These are phyloP conservation scores for Sebastes hopkinsi DNA, from an alignment of 2,797 vertebrate genomes.

Conservation along the genomic window DNA sequence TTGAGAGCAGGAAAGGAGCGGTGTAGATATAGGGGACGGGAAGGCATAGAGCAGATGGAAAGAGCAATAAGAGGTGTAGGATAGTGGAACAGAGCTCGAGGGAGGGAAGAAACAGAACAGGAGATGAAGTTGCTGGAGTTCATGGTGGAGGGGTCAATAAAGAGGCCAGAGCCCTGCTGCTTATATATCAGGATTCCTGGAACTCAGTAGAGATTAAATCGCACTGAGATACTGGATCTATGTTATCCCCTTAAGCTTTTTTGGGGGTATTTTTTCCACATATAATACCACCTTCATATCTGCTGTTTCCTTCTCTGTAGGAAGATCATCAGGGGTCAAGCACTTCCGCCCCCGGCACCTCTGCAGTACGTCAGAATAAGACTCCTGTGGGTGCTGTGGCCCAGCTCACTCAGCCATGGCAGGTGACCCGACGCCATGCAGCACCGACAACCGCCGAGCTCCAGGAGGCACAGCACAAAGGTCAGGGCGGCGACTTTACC, in stretches of 20 bases:
- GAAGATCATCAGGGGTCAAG: constrained; percentile 8
- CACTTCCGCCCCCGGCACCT: background rate
- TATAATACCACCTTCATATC: background rate
- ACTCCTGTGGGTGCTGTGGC: background rate
- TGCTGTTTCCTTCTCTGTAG: constrained; percentile 21
- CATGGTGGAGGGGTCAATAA: constrained; percentile 1
- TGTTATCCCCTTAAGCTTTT: background rate
- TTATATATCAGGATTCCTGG: constrained; percentile 1
- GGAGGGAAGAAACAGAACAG: constrained; percentile 5
- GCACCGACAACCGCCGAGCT: constrained; percentile 62
- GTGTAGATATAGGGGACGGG: background rate
- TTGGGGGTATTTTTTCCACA: background rate
- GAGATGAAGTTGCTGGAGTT: constrained; percentile 19
- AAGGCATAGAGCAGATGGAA: constrained; percentile 13
- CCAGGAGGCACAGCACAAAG: constrained; percentile 39
- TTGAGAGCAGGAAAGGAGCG: background rate
- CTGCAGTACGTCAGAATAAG: constrained; percentile 20
- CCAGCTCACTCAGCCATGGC: constrained; percentile 74
- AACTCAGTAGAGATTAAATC: background rate
- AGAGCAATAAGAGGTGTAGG: constrained; percentile 1
- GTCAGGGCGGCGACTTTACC: background rate
- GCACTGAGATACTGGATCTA: background rate
- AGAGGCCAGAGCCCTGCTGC: background rate
- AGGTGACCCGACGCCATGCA: constrained; percentile 75
- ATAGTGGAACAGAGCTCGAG: constrained; percentile 14